These are phyloP conservation scores for Acrocyrtus sp. DNA, from an alignment of 2,888 invertebrate species.

Conservation along the genomic window DNA sequence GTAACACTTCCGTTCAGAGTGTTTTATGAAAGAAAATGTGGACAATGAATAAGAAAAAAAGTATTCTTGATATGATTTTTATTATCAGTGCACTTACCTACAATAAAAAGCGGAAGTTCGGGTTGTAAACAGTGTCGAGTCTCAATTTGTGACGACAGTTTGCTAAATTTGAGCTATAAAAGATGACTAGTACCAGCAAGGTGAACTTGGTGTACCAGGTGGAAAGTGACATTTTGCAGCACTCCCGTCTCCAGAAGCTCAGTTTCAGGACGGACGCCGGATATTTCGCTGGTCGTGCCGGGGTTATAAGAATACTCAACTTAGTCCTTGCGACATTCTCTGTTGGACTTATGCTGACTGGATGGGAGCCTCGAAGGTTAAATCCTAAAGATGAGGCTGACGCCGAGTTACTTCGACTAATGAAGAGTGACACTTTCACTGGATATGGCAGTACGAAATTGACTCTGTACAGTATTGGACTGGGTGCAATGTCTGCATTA, in stretches of 20 bases:
- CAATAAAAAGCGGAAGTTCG: neutral
- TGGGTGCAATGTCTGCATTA: neutral
- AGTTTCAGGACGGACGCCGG: slow-evolving; percentile 10
- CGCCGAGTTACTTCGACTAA: neutral
- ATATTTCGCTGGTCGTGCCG: slow-evolving; percentile 31
- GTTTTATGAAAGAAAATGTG: too few species aligned
- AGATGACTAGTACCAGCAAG: neutral
- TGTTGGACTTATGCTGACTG: slow-evolving; percentile 3
- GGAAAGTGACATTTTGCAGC: slow-evolving; percentile 25
- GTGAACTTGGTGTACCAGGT: slow-evolving; percentile 22
- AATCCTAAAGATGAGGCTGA: slow-evolving; percentile 2
- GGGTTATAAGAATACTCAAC: slow-evolving; percentile 3
- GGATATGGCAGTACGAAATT: slow-evolving; percentile 1
- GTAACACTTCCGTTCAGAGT: too few species aligned
- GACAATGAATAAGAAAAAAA: neutral
- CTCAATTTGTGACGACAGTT: neutral
- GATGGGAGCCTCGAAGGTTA: neutral
- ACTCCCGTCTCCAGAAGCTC: slow-evolving; percentile 10
- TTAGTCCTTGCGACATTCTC: slow-evolving; percentile 1
- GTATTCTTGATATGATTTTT: neutral
- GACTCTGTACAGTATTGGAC: neutral
- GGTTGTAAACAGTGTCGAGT: neutral
- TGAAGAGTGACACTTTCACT: neutral
- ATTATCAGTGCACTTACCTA: neutral
- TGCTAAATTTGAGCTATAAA: neutral